Base-by-base conservation (phyloP, 2,888 invertebrate species). In the Xestoiulus laeticollis region DNA sequence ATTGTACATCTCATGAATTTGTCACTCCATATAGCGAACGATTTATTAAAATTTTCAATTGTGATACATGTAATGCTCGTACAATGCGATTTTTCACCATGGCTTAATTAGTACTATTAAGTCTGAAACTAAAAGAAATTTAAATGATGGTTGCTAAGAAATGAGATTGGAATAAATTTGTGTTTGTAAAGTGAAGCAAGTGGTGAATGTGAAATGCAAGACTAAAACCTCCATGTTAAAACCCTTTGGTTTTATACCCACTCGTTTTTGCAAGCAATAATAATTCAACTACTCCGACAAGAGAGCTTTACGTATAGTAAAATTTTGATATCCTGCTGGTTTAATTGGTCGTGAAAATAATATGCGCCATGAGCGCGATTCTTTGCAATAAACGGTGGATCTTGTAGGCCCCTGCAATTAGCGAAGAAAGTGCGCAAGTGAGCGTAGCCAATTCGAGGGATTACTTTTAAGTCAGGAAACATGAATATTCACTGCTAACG, bases 291-390 rank as follows among this genome's bases (percentile, higher is more conserved):
- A 30, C 78, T 78, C 78, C 26, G 78, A 78, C 78, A 78, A 26
- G 78, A 78, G 78, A 78, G 78, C 78, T 78, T 78, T 12, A 78
- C 22, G 78, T 78, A n/a, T n/a, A 78, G 78, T 78, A 78, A 78
- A 78, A 78, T 78, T 78, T 78, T 78, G 30, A 78, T 78, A 78
- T 78, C 78, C 78, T 30, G 12, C 78, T 78, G 78, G 78, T 78
- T 78, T 78, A 78, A 78, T 78, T 78, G 78, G 78, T 78, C 78
- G 78, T 78, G 78, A 78, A 78, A 78, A 78, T 78, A 78, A 78
- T 30, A 26, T 26, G 30, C 10, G 78, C 78, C 30, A 12, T 26
- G 14, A 78, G 78, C 78, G 30, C 78, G 78, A 78, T 78, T 78
- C 78, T 22, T 12, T 10, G 30, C 78, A 30, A 78, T 78, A 78